Conservation (phyloP, 2,888 invertebrate genomes). For the Drosophila conformis region DNA sequence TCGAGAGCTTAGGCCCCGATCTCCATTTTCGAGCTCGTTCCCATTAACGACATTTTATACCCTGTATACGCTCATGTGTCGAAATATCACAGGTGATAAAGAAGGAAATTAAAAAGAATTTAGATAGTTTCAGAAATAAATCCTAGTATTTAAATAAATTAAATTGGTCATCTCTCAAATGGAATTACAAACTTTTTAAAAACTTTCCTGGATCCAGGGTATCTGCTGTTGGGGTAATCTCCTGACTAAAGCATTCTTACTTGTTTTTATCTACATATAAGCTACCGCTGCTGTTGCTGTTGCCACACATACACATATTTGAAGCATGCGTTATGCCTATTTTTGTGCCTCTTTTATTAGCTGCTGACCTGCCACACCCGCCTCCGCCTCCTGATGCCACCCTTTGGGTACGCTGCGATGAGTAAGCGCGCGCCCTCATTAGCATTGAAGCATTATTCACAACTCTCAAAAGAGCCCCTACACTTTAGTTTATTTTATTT, state of each 20-base stretch:
- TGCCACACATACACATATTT: constrained; percentile 39
- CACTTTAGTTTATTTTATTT: constrained; percentile 8
- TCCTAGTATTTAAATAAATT: neutral
- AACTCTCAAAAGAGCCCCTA: constrained; percentile 51
- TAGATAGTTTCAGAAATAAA: neutral
- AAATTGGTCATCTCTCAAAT: neutral
- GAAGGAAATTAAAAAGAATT: neutral
- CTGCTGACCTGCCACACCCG: constrained; percentile 32
- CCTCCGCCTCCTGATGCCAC: neutral
- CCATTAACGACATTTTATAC: constrained; percentile 5
- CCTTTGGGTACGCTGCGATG: constrained; percentile 21
- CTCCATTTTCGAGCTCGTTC: constrained; percentile 8
- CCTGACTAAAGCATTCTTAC: neutral
- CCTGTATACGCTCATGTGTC: neutral
- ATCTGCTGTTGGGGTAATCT: neutral
- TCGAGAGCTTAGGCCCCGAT: constrained; percentile 20
- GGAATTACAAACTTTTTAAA: neutral
- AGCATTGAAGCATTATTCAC: constrained; percentile 56
- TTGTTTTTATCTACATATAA: constrained; percentile 46
- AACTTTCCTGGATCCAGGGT: neutral
- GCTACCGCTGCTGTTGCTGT: constrained; percentile 17
- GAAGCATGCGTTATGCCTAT: constrained; percentile 62
- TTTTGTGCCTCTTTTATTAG: constrained; percentile 61
- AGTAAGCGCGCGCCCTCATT: constrained; percentile 60
- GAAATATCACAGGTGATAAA: neutral